Percentiles rank a stretch among this genome's conserved stretches.
These are phyloP conservation scores for Ooceraea biroi DNA, from an alignment of 1,140 invertebrate genomes.

Conservation along the genomic window DNA sequence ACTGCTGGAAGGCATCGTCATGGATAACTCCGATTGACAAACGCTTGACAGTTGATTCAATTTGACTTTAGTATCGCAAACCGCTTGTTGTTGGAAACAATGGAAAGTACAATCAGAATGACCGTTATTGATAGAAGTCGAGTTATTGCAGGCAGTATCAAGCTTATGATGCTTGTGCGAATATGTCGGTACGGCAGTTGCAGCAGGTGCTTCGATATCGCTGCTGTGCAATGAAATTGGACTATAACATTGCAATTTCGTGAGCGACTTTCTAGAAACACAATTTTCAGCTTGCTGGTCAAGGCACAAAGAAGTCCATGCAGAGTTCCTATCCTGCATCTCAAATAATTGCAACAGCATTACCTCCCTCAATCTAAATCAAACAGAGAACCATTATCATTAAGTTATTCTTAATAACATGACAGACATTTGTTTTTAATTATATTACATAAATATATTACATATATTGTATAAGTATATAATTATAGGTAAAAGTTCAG, in stretches of 20 bases:
- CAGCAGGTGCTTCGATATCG: conserved; percentile 48
- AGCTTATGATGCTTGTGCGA: conserved; percentile 78
- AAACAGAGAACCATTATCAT: not conserved
- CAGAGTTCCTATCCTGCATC: conserved; percentile 85
- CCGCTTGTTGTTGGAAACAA: conserved; percentile 67
- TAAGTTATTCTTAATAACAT: conserved; percentile 10
- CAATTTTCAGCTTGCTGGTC: conserved; percentile 76
- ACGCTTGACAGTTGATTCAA: conserved; percentile 52
- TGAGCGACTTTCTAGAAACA: conserved; percentile 68
- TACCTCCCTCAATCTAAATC: conserved; percentile 81
- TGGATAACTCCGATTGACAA: conserved; percentile 74
- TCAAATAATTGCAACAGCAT: conserved; percentile 87
- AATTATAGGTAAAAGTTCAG: no score
- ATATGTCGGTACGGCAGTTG: conserved; percentile 56
- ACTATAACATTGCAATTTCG: conserved; percentile 73
- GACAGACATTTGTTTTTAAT: no score
- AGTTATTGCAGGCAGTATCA: conserved; percentile 69
- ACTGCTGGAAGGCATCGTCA: conserved; percentile 64
- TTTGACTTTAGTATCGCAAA: conserved; percentile 61
- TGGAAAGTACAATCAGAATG: conserved; percentile 69
- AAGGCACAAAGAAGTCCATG: conserved; percentile 78
- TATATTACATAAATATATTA: no score
- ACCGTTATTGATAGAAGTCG: conserved; percentile 68
- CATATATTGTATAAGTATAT: no score
- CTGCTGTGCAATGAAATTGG: conserved; percentile 73